phyloP scores from a whole-genome alignment of 2,888 invertebrate genomes.

The Andrena marginata region DNA sequence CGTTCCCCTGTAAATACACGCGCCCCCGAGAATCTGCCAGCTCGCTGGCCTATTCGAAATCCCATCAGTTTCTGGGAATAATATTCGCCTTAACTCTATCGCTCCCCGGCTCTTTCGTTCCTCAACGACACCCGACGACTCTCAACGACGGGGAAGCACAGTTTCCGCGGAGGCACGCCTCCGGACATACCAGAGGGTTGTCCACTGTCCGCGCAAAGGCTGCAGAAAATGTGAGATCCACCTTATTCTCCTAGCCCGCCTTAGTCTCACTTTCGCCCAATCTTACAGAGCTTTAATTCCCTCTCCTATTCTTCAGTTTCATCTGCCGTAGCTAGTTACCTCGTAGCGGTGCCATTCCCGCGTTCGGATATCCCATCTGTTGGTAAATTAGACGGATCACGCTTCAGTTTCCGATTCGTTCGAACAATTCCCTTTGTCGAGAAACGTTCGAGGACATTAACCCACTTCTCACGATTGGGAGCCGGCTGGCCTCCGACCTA shows the following conservation, averaged over 20 bases:
- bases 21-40: background rate
- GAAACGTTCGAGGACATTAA: slow-evolving; percentile 45
- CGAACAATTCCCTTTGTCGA: slow-evolving; percentile 24
- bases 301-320: slow-evolving; percentile 6
- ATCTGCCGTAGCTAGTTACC: background rate
- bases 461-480: slow-evolving; percentile 37
- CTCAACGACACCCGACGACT: slow-evolving; percentile 31
- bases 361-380: background rate
- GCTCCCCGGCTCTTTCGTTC: slow-evolving; percentile 11
- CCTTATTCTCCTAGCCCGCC: slow-evolving; percentile 11
- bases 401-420: slow-evolving; percentile 23
- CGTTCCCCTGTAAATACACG: background rate
- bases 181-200: slow-evolving; percentile 47
- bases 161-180: slow-evolving; percentile 38
- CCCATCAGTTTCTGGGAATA: background rate
- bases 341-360: background rate
- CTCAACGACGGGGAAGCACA: slow-evolving; percentile 37
- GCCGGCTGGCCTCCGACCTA: slow-evolving; percentile 48
- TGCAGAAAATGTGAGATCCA: slow-evolving; percentile 58
- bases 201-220: slow-evolving; percentile 64
- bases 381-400: slow-evolving; percentile 35
- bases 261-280: slow-evolving; percentile 8
- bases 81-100: slow-evolving; percentile 4
- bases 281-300: background rate
- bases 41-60: background rate